Base-by-base conservation (phyloP, 2,797 vertebrate genomes). In the Pteropus rufus region DNA sequence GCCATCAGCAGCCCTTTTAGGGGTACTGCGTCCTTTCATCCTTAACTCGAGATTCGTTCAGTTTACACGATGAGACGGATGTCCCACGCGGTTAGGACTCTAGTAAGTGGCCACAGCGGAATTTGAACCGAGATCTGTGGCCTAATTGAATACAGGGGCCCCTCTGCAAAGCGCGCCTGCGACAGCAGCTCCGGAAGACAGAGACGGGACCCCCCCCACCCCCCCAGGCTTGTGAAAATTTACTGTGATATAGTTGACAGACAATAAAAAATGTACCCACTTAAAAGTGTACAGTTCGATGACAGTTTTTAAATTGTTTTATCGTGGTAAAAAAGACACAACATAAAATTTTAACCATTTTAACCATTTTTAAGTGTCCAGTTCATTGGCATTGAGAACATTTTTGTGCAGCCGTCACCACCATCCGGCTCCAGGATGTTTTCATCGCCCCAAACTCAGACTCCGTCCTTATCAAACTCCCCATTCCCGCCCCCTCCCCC, bases 151-250 rank as follows among this genome's bases (percentile, higher is more conserved):
- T 12, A 5, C 56, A n/a, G 54, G 34, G 39, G 44, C 54, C 19
- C 3, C 14, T n/a, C 36, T 23, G 18, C 39, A 31, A 76, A 46
- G 8, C n/a, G 12, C 0, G 0, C 15, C 39, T 0, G 24, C 7
- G 21, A 46, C 39, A 41, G 67, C 6, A 16, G 39, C 5, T 76
- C 21, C 23, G 65, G 26, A 60, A 39, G 29, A 52, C 18, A 34
- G 49, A 49, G 12, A 19, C 54, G 69, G 16, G 10, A 1, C n/a
- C 18, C 6, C 34, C 34, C 41, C 41, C 41, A 69, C 6, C 6
- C 41, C 41, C 73, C 6, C 6, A 49, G 23, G 69, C 44, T n/a
- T 70, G 56, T 41, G 11, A 54, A 90, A 72, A 62, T 69, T 80
- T 76, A 76, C 7, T 24, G 31, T 58, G 19, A 18, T 39, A 26